Conservation (phyloP, 1,140 invertebrate genomes). For the Caenorhabditis latens region DNA sequence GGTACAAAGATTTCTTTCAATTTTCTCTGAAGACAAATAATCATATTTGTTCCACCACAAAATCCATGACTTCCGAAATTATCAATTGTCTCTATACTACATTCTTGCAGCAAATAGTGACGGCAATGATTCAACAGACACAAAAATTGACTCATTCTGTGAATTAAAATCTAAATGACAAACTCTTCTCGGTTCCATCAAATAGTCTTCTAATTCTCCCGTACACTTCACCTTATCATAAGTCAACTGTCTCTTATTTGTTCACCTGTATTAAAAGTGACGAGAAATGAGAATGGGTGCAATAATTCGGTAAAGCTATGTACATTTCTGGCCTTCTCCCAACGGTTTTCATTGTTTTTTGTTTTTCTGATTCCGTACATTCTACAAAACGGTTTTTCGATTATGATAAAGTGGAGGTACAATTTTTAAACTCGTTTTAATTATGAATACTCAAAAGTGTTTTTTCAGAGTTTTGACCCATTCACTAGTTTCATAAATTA, state of each 20-base stretch:
- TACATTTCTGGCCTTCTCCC: not conserved
- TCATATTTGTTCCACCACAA: no score
- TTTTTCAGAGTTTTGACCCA: slow-evolving; percentile 2
- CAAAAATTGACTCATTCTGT: no score
- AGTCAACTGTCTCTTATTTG: not conserved
- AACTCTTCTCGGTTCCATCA: no score
- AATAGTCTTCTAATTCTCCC: not conserved
- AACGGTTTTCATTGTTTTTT: not conserved
- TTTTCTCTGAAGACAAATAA: no score
- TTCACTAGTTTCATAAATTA: slow-evolving; percentile 12
- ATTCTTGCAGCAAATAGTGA: no score
- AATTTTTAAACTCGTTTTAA: not conserved
- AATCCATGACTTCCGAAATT: no score
- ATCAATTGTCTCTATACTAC: no score
- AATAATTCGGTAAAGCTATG: not conserved
- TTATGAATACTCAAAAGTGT: no score
- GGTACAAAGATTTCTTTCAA: no score
- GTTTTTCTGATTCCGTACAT: not conserved
- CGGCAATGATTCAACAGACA: no score
- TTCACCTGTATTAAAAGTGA: slow-evolving; percentile 26
- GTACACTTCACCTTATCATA: not conserved
- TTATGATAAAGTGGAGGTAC: slow-evolving; percentile 3
- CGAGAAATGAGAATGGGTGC: slow-evolving; percentile 6
- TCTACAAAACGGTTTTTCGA: not conserved
- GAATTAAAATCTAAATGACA: no score